These are phyloP conservation scores for Garrulus glandarius DNA, from an alignment of 2,797 vertebrate genomes.

Conservation along the genomic window DNA sequence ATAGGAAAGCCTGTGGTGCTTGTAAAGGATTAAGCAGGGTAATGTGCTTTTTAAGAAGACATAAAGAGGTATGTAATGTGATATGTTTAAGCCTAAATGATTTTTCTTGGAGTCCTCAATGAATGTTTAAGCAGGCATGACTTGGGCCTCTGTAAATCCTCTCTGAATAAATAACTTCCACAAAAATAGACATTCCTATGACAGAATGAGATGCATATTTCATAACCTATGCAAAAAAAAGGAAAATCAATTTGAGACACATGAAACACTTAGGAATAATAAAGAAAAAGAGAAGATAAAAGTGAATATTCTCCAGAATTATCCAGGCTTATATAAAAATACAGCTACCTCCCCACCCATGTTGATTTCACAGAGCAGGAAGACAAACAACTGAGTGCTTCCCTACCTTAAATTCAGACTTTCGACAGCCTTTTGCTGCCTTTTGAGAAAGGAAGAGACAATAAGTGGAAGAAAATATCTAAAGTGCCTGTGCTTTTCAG, in stretches of 20 bases:
- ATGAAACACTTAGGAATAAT: neutral
- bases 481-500: neutral
- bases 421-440: neutral
- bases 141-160: conserved; percentile 43
- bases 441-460: neutral
- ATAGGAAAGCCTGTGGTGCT: conserved; percentile 35
- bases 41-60: conserved; percentile 66
- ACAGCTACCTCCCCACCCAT: neutral
- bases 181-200: conserved; percentile 4
- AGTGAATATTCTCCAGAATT: neutral
- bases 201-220: conserved; percentile 42
- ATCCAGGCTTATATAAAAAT: neutral
- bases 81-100: conserved; percentile 53
- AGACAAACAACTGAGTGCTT: neutral
- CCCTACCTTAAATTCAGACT: neutral
- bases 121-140: conserved; percentile 65
- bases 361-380: neutral
- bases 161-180: conserved; percentile 12
- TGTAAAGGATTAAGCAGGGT: conserved; percentile 64
- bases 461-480: neutral
- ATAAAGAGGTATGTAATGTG: conserved; percentile 57
- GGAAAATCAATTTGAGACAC: conserved; percentile 11
- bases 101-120: conserved; percentile 54
- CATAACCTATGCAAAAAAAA: conserved; percentile 20
- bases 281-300: neutral